These are phyloP conservation scores for Eupithecia vulgata DNA, from an alignment of 2,888 invertebrate genomes.

Conservation along the genomic window DNA sequence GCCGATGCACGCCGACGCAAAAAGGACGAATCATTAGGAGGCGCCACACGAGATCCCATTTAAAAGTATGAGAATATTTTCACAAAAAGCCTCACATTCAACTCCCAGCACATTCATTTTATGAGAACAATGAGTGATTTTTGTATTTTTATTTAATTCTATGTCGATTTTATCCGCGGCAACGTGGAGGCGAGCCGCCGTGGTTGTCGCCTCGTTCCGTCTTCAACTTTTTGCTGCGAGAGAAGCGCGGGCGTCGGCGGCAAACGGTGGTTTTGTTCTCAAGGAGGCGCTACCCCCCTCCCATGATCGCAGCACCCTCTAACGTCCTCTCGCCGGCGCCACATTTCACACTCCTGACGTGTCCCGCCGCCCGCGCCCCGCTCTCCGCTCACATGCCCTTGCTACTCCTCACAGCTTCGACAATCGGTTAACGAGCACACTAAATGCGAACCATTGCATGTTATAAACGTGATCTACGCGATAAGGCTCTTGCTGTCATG, in stretches of 20 bases:
- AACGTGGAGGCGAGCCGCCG: constrained; percentile 74
- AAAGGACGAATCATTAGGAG: constrained; percentile 83
- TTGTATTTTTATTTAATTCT: constrained; percentile 84
- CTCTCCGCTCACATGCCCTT: constrained; percentile 50
- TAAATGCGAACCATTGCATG: constrained; percentile 49
- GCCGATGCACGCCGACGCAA: constrained; percentile 74
- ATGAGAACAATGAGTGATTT: constrained; percentile 84
- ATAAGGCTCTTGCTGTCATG: constrained; percentile 44
- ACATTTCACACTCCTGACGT: constrained; percentile 66
- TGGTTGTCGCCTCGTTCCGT: constrained; percentile 80
- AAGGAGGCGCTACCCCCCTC: constrained; percentile 62
- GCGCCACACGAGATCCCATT: constrained; percentile 84
- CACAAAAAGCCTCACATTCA: constrained; percentile 84
- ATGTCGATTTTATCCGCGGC: constrained; percentile 83
- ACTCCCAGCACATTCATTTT: constrained; percentile 84
- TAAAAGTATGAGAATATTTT: constrained; percentile 84
- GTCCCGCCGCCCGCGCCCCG: constrained; percentile 46
- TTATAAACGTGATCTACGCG: constrained; percentile 40
- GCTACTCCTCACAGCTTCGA: constrained; percentile 52
- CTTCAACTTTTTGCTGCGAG: constrained; percentile 79
- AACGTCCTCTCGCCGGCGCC: constrained; percentile 60
- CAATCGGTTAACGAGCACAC: constrained; percentile 54
- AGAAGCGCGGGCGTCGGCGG: constrained; percentile 75
- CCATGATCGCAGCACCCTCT: constrained; percentile 43
- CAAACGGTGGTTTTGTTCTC: constrained; percentile 69